Percentiles rank a stretch among this genome's conserved stretches.
phyloP scores from a whole-genome alignment of 2,113 vertebrate species.

The Chinchilla lanigera region DNA sequence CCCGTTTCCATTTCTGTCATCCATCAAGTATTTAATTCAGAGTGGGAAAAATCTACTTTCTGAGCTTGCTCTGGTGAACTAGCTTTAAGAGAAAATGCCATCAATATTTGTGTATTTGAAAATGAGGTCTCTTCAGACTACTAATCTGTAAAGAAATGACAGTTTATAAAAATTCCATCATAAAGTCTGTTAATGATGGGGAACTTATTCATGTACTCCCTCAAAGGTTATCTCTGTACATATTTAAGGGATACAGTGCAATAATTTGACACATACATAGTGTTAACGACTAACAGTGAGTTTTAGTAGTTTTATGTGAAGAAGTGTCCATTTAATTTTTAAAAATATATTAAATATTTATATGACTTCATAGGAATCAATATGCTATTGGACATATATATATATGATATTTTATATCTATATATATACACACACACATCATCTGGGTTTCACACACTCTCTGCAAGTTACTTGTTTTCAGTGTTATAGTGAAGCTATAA shows the following conservation, averaged over 20 bases:
- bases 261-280: background rate
- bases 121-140: background rate
- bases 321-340: constrained; percentile 37
- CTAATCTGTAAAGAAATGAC: constrained; percentile 26
- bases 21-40: constrained; percentile 59
- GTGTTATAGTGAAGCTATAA: background rate
- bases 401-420: background rate
- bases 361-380: background rate
- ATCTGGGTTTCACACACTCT: background rate
- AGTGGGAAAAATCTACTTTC: background rate
- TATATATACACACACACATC: background rate
- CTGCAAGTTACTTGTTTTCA: background rate
- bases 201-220: background rate
- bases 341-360: background rate
- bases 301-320: constrained; percentile 4
- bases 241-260: background rate
- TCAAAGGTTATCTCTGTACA: background rate
- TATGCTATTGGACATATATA: background rate
- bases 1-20: background rate
- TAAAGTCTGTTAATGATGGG: background rate
- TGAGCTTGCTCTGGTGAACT: background rate
- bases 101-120: constrained; percentile 6
- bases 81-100: background rate
- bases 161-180: background rate
- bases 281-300: background rate